Evolutionary conservation across 2,797 vertebrate species (phyloP).

Genomic region (Tenualosa ilisha): DNA sequence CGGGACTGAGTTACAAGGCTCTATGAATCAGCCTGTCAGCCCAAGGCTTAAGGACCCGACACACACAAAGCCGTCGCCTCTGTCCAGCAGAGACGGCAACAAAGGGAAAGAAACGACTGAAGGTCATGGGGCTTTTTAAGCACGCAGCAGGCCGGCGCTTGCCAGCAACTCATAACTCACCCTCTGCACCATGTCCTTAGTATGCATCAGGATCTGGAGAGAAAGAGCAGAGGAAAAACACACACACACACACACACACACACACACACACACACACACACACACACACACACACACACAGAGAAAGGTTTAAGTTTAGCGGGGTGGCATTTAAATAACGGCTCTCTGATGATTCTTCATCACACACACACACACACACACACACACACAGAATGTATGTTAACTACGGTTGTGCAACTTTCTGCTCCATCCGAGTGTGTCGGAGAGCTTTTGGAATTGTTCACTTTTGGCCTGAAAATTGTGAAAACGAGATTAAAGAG

Average conservation of each 20-base stretch:
- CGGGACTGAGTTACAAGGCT: not conserved
- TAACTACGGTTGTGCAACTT: not conserved
- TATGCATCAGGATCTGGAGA: conserved; percentile 96
- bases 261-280: no score
- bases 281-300: not conserved
- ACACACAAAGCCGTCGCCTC: conserved; percentile 21
- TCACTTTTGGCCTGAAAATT: not conserved
- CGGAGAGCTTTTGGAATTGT: not conserved
- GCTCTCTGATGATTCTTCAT: not conserved
- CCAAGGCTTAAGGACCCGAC: not conserved
- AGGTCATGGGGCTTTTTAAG: not conserved
- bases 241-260: no score
- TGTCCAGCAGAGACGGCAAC: not conserved
- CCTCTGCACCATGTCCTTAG: conserved; percentile 98
- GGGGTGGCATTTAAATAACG: conserved; percentile 8
- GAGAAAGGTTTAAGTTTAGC: not conserved
- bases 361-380: not conserved
- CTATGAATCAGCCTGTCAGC: conserved; percentile 11
- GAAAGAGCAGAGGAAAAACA: conserved; percentile 6
- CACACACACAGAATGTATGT: not conserved
- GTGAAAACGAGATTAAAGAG: not conserved
- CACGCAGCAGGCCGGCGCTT: not conserved
- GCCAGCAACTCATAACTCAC: conserved; percentile 67
- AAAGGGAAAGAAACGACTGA: not conserved
- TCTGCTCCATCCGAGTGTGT: not conserved